Evolutionary conservation across 1,140 invertebrate genomes (phyloP), one percentile per base, ranked within the genome.

Genomic region (Muscidifurax raptorellus): DNA sequence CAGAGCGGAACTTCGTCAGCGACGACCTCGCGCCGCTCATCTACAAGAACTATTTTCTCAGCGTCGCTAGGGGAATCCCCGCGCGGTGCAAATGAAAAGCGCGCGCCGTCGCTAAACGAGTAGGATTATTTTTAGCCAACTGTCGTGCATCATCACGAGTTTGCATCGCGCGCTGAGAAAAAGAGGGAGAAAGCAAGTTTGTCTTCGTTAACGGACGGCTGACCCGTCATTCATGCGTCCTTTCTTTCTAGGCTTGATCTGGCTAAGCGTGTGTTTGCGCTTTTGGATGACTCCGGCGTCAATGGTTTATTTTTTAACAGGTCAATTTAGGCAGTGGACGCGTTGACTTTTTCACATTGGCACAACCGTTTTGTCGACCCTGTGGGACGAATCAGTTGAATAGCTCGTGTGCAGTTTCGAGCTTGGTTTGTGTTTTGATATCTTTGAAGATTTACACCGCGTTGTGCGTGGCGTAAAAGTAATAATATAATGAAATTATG

Each of bases 1-100:
- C 96, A 0, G 95, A 96, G 86, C 94, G 95, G 52, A 96, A 96
- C 89, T 96, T 96, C 86, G 95, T 96, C 22, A 95, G 95, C 18
- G 96, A 96, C 86, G 94, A 96, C 74, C 93, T 94, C 30, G 94
- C 92, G 25, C 96, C 96, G 0, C 91, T 96, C 27, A 94, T 96
- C 84, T 96, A 95, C 87, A 96, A 96, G 87, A 96, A 96, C 92
- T 94, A 95, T 91, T 96, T 94, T 90, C 91, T 94, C 9, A 78
- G 64, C 18, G 59, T 79, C 0, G 75, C 25, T 12, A 77, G 47
- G 47, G 84, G 84, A 92, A 72, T 72, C 52, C 30, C 76, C 66
- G 18, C 52, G 0, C 47, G 18, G 47, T 59, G 52, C 52, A 59
- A 59, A 59, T 59, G 52, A 59, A 59, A 59, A 59, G 18, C 52